These are phyloP conservation scores for Pituophis catenifer DNA, from an alignment of 2,113 vertebrate genomes.

Conservation along the genomic window DNA sequence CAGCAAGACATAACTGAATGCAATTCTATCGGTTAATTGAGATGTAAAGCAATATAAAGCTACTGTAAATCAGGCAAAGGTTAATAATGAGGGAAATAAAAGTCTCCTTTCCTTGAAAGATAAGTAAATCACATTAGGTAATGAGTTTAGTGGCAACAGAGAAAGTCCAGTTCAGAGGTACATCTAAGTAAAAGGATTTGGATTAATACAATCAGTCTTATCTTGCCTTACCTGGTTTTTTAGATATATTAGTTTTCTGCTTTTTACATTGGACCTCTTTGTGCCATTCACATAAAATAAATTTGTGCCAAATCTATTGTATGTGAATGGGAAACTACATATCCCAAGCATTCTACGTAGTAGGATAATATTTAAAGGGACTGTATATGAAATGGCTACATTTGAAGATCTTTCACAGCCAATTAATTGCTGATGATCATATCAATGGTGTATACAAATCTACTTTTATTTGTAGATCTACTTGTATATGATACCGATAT, in stretches of 20 bases:
- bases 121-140: conserved; percentile 14
- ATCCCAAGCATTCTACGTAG: neutral
- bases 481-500: neutral
- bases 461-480: neutral
- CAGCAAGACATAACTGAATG: neutral
- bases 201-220: neutral
- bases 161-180: neutral
- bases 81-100: conserved; percentile 22
- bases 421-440: neutral
- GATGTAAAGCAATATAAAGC: neutral
- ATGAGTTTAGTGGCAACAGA: conserved; percentile 3
- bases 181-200: conserved; percentile 1
- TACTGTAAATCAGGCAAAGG: conserved; percentile 18
- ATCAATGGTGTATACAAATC: neutral
- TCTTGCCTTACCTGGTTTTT: neutral
- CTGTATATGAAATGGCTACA: neutral
- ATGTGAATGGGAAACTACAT: neutral
- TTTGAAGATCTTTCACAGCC: neutral
- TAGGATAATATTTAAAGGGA: neutral
- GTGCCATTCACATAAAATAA: too few relatives aligned
- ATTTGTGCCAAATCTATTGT: neutral
- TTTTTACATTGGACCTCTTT: neutral
- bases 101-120: neutral
- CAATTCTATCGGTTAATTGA: neutral
- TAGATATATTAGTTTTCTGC: neutral